Percentiles rank a stretch among this genome's conserved stretches.
Conservation (phyloP, 1,140 invertebrate species). For the Dinothrombium tinctorium region DNA sequence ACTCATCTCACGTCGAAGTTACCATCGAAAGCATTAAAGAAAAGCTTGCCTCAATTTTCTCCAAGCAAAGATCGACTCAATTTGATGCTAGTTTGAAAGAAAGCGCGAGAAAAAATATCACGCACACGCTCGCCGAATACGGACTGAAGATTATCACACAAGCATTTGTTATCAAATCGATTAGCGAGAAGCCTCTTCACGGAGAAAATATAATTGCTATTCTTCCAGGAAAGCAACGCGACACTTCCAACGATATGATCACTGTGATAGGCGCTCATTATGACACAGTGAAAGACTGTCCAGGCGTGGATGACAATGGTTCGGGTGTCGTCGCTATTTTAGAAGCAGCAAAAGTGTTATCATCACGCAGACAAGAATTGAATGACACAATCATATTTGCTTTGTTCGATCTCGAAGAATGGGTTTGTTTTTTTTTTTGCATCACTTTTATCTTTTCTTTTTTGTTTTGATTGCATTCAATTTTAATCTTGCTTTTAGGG, state of each 20-base stretch:
- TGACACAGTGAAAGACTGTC: constrained; percentile 19
- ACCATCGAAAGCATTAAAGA: no score
- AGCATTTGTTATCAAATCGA: neutral
- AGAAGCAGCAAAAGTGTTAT: constrained; percentile 21
- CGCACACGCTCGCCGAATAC: no score
- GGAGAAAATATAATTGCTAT: constrained; percentile 2
- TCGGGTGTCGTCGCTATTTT: constrained; percentile 23
- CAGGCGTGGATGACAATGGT: constrained; percentile 24
- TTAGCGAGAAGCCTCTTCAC: neutral
- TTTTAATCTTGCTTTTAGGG: constrained; percentile 13
- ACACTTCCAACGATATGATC: neutral
- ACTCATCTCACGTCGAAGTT: no score
- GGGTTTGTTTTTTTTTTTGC: constrained; percentile 10
- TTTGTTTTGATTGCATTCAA: no score
- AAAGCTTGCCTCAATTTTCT: no score
- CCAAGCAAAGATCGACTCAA: no score
- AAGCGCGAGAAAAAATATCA: no score
- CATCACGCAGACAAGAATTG: constrained; percentile 18
- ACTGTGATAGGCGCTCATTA: constrained; percentile 22
- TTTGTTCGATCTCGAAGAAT: constrained; percentile 25
- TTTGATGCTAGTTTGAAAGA: no score
- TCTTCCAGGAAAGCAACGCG: neutral
- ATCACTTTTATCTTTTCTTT: no score
- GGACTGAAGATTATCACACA: no score
- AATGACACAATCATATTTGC: constrained; percentile 24